Base-by-base conservation (phyloP, 2,888 invertebrate species). In the Dasysyrphus tricinctus region DNA sequence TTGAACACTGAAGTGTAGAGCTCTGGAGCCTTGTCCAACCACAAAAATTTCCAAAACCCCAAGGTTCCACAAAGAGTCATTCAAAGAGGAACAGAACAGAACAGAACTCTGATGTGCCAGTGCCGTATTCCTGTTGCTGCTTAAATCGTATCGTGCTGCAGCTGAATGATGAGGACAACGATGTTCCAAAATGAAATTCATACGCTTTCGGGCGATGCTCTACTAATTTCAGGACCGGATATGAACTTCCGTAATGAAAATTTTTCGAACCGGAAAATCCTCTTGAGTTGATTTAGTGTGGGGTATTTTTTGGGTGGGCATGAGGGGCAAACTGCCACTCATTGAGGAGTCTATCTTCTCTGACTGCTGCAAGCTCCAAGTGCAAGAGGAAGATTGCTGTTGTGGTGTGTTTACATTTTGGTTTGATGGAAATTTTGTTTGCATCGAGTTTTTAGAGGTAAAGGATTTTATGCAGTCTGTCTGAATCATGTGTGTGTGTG, bases 231-330 rank as follows among this genome's bases (percentile, higher is more conserved):
- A 90, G 90, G 89, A 93, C 95, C 96, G 96, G 96, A 96, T 96
- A 96, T 96, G 96, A 96, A 95, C 95, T 95, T 95, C 96, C 96
- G 96, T 95, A 96, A 95, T 95, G 96, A 95, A 96, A 95, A 96
- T 96, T 96, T 96, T 96, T 94, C 89, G 89, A 88, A 88, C 90
- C 90, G 90, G 90, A 90, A 90, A 90, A 90, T 89, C 90, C 90
- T 89, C 90, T 89, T 89, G 89, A 90, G 90, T 89, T 89, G 88
- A 89, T 89, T 90, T 89, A 89, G 90, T 86, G 84, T 88, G 88
- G 73, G 80, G 81, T 75, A 37, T 32, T 47, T n/a, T 51, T 44
- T 34, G 19, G 37, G 24, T 37, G 24, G 24, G 24, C 24, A 24
- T 24, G 2, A 24, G 24, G 24, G 74, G 47, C 29, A 9, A 16